A percentile compares a stretch with the other conserved stretches of the same genome.
Evolutionary conservation across 2,797 vertebrate genomes (phyloP).

Genomic region (Diplodus sargus): DNA sequence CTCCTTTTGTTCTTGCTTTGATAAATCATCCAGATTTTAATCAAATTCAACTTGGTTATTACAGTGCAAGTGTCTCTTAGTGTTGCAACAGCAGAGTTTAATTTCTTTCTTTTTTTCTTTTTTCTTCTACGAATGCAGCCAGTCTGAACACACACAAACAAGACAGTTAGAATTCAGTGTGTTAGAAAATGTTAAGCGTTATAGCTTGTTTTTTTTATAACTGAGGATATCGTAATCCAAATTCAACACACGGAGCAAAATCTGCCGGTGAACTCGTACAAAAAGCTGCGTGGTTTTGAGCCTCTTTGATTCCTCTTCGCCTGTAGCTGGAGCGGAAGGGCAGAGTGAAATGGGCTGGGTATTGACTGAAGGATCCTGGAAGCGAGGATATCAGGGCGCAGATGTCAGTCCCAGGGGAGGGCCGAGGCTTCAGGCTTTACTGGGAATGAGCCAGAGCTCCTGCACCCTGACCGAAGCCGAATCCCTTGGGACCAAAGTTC

Average conservation of each 20-base stretch:
- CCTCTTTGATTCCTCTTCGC: slow-evolving; percentile 19
- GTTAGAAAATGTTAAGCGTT: slow-evolving; percentile 8
- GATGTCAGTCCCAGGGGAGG: slow-evolving; percentile 12
- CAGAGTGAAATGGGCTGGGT: slow-evolving; percentile 15
- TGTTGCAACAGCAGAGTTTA: neutral
- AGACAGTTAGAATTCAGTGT: slow-evolving; percentile 6
- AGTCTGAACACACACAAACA: slow-evolving; percentile 4
- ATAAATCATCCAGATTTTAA: slow-evolving; percentile 17
- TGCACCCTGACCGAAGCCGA: slow-evolving; percentile 96
- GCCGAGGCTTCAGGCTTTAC: slow-evolving; percentile 75
- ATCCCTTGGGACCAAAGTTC: slow-evolving; percentile 97
- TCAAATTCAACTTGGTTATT: slow-evolving; percentile 11
- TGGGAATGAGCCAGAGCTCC: slow-evolving; percentile 93
- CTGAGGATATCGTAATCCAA: neutral
- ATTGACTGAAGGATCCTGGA: slow-evolving; percentile 34
- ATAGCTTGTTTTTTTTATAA: neutral
- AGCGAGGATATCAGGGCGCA: slow-evolving; percentile 39
- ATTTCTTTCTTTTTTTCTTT: neutral
- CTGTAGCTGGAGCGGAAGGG: slow-evolving; percentile 45
- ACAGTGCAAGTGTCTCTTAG: slow-evolving; percentile 5
- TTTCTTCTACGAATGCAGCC: neutral
- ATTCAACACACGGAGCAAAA: slow-evolving; percentile 3
- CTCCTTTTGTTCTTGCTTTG: neutral
- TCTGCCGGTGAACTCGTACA: slow-evolving; percentile 13
- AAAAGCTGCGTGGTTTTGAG: slow-evolving; percentile 21